A percentile compares a stretch with the other conserved stretches of the same genome.
phyloP scores from a whole-genome alignment of 2,797 vertebrate genomes.

The Semaprochilodus insignis region DNA sequence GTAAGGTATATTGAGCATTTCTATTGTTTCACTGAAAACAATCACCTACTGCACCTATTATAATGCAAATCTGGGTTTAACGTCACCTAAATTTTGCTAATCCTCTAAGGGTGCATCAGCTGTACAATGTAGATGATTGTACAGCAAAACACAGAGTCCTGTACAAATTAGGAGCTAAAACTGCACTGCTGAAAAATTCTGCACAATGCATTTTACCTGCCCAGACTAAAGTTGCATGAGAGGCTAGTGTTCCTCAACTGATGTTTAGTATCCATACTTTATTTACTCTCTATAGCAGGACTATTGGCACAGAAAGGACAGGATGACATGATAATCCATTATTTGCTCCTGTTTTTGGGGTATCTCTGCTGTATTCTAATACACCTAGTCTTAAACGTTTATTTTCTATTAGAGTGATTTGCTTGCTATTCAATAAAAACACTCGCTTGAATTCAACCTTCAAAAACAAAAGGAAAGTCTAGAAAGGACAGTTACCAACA shows the following conservation, averaged over 20 bases:
- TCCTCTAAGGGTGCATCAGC: constrained; percentile 36
- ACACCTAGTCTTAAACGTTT: not conserved
- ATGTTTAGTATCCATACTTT: not conserved
- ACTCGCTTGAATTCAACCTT: constrained; percentile 16
- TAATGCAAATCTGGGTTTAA: constrained; percentile 16
- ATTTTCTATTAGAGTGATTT: not conserved
- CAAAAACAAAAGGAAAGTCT: constrained; percentile 24
- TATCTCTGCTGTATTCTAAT: not conserved
- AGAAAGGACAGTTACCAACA: constrained; percentile 25
- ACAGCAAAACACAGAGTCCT: not conserved
- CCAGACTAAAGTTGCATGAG: not conserved
- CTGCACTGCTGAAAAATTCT: not conserved
- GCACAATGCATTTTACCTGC: not conserved
- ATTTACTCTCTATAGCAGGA: not conserved
- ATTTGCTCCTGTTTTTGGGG: no score
- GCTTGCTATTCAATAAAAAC: not conserved
- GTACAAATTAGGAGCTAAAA: not conserved
- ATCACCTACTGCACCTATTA: constrained; percentile 5
- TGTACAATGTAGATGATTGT: constrained; percentile 7
- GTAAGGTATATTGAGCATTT: not conserved
- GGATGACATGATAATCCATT: not conserved
- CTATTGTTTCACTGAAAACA: constrained; percentile 13
- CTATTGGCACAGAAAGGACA: not conserved
- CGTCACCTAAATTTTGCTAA: constrained; percentile 13
- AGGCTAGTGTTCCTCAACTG: not conserved